Evolutionary conservation across 2,888 invertebrate genomes (phyloP).

Genomic region (Adelphocoris suturalis): DNA sequence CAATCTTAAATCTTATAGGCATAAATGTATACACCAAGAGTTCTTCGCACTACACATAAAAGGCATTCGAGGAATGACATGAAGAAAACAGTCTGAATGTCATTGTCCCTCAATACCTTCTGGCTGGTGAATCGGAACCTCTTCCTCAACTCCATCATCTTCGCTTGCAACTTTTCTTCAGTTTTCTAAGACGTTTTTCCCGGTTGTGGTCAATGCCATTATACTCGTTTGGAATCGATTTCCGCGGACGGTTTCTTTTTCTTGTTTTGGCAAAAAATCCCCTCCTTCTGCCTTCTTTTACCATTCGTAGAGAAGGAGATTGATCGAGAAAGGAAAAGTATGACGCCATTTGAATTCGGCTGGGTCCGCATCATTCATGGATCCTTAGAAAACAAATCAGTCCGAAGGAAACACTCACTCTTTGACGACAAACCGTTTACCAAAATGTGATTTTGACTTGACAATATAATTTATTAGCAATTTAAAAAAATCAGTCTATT

Average conservation of each 20-base stretch:
- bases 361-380: no score
- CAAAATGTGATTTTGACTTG: no score
- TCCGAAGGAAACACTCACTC: no score
- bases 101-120: background rate
- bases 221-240: slow-evolving; percentile 18
- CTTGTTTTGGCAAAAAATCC: slow-evolving; percentile 14
- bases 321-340: slow-evolving; percentile 10
- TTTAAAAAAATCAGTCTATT: no score
- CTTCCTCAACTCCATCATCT: background rate
- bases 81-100: slow-evolving; percentile 17
- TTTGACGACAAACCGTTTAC: no score
- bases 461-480: no score
- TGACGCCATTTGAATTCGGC: background rate
- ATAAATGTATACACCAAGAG: no score
- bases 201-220: slow-evolving; percentile 42
- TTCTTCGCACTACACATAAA: background rate
- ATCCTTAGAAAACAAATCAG: no score
- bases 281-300: background rate
- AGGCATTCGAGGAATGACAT: slow-evolving; percentile 1
- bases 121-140: slow-evolving; percentile 26
- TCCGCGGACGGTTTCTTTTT: slow-evolving; percentile 19
- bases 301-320: background rate
- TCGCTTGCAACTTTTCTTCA: background rate
- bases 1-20: no score
- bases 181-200: background rate